Conservation (phyloP, 23 tunicate genomes). For the Halocynthia roretzi region DNA sequence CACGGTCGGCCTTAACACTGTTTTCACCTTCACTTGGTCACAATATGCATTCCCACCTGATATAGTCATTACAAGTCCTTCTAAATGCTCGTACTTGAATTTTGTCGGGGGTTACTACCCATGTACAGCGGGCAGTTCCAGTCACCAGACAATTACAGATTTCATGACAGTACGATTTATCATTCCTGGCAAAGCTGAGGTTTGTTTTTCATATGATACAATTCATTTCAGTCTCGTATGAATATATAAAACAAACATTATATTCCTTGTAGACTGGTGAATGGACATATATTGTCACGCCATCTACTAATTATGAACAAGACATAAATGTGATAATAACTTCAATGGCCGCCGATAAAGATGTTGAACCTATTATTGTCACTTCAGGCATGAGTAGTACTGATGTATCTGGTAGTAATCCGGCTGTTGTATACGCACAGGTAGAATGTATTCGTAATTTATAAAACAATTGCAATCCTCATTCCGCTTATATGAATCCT, state of each 20-base stretch:
- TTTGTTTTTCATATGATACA: background rate
- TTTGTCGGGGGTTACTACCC: background rate
- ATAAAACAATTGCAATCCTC: background rate
- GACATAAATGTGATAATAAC: slow-evolving; percentile 31
- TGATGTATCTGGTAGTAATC: slow-evolving; percentile 16
- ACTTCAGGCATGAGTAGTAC: slow-evolving; percentile 29
- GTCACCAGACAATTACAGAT: background rate
- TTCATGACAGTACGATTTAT: slow-evolving; percentile 26
- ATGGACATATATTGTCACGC: slow-evolving; percentile 28
- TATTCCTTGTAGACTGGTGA: slow-evolving; percentile 19
- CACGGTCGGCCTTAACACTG: slow-evolving; percentile 49
- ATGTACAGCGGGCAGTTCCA: background rate
- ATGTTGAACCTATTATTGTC: slow-evolving; percentile 37
- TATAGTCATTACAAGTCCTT: slow-evolving; percentile 16
- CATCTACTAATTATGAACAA: background rate
- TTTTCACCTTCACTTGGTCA: slow-evolving; percentile 43
- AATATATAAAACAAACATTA: background rate
- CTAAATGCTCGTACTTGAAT: slow-evolving; percentile 8
- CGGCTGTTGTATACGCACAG: slow-evolving; percentile 49
- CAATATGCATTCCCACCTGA: slow-evolving; percentile 2
- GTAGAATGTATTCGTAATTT: too few relatives aligned
- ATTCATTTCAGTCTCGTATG: background rate
- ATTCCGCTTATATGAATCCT: background rate
- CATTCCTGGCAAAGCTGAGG: slow-evolving; percentile 53
- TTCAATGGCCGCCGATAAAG: slow-evolving; percentile 33